These are phyloP conservation scores for Drosophila pruinosa DNA, from an alignment of 1,140 invertebrate genomes.

Conservation along the genomic window DNA sequence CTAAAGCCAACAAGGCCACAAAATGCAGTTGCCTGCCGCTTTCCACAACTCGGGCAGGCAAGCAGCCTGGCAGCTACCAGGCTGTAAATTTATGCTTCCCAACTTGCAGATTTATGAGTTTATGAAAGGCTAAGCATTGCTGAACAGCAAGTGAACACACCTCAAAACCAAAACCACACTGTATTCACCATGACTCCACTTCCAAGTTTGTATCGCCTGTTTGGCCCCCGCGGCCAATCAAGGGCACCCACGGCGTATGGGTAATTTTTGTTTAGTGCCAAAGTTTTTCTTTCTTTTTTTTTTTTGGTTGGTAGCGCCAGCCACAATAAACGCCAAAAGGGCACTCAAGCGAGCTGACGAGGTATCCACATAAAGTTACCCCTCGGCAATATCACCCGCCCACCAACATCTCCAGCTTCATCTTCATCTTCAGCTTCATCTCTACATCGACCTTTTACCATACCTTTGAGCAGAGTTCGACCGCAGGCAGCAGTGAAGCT, in stretches of 20 bases:
- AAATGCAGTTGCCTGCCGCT: slow-evolving; percentile 33
- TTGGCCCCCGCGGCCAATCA: slow-evolving; percentile 45
- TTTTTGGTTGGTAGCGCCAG: slow-evolving; percentile 22
- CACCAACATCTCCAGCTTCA: not conserved
- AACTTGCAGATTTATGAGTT: slow-evolving; percentile 72
- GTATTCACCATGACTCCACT: not conserved
- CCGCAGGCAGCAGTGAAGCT: slow-evolving; percentile 58
- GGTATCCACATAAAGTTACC: slow-evolving; percentile 37
- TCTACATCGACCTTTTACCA: not conserved
- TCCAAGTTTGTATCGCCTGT: slow-evolving; percentile 4
- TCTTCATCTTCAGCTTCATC: not conserved
- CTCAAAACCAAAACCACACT: not conserved
- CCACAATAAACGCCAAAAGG: slow-evolving; percentile 70
- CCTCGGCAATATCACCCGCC: not conserved
- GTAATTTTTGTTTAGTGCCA: slow-evolving; percentile 74
- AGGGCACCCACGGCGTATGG: slow-evolving; percentile 67
- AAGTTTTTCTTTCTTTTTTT: slow-evolving; percentile 41
- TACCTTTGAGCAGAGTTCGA: slow-evolving; percentile 10
- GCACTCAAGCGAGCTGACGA: slow-evolving; percentile 56
- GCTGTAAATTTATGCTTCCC: slow-evolving; percentile 57
- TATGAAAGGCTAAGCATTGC: slow-evolving; percentile 49
- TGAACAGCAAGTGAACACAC: slow-evolving; percentile 15
- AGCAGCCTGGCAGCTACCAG: not conserved
- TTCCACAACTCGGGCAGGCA: not conserved
- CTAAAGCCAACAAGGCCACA: slow-evolving; percentile 24